These are phyloP conservation scores for Beris chalybata DNA, from an alignment of 2,888 invertebrate genomes.

Conservation along the genomic window DNA sequence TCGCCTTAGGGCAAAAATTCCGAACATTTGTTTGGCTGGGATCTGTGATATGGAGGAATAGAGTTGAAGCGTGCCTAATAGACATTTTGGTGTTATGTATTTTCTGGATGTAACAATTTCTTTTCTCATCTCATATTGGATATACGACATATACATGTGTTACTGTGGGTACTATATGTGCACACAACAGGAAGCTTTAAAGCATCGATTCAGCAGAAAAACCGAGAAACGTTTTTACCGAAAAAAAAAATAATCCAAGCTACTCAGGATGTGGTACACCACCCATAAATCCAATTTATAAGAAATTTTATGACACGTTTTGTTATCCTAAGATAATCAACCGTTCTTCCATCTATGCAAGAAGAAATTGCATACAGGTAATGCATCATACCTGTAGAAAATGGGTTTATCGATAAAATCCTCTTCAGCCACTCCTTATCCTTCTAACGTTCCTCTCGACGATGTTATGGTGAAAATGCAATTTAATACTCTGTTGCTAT, in stretches of 20 bases:
- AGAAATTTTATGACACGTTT: slow-evolving; percentile 22
- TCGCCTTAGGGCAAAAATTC: slow-evolving; percentile 26
- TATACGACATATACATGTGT: background rate
- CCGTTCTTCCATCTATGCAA: slow-evolving; percentile 1
- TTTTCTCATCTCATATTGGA: slow-evolving; percentile 20
- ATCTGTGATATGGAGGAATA: slow-evolving; percentile 1
- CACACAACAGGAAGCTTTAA: background rate
- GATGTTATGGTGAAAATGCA: no score
- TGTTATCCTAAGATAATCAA: slow-evolving; percentile 29
- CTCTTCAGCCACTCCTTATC: slow-evolving; percentile 1
- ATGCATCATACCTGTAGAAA: slow-evolving; percentile 30
- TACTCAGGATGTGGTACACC: no score
- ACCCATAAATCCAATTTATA: slow-evolving; percentile 26
- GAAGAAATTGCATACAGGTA: slow-evolving; percentile 24
- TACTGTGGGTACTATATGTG: background rate
- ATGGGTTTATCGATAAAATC: slow-evolving; percentile 29
- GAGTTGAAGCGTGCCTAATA: slow-evolving; percentile 25
- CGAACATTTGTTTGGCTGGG: slow-evolving; percentile 26
- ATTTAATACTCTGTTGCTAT: no score
- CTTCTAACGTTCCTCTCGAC: no score
- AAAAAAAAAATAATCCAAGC: no score
- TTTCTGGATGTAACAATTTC: slow-evolving; percentile 10
- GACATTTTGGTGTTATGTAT: slow-evolving; percentile 24
- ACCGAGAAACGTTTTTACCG: no score
- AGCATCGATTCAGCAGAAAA: background rate